Evolutionary conservation across 1,140 invertebrate species (phyloP).

Genomic region (Samia ricini): DNA sequence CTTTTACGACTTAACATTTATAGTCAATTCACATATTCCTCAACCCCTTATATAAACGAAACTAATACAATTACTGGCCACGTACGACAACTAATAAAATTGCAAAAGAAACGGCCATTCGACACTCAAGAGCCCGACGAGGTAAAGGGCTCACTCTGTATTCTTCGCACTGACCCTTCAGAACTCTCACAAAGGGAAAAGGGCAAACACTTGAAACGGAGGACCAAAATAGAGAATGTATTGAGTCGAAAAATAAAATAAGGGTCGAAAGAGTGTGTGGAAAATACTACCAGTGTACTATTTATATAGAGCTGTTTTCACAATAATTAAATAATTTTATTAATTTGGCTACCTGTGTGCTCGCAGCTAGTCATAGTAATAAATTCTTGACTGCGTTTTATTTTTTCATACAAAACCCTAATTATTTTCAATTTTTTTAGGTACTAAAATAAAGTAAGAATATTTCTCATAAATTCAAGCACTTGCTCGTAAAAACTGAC

Average conservation of each 20-base stretch:
- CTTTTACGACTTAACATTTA: background rate
- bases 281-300: conserved; percentile 35
- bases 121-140: conserved; percentile 46
- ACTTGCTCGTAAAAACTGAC: too few relatives aligned
- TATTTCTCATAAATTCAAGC: too few relatives aligned
- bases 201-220: conserved; percentile 59
- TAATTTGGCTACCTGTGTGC: too few relatives aligned
- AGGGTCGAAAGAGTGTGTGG: conserved; percentile 58
- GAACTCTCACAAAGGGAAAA: conserved; percentile 60
- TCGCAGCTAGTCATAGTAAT: too few relatives aligned
- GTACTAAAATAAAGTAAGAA: too few relatives aligned
- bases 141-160: conserved; percentile 63
- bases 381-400: too few relatives aligned
- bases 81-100: conserved; percentile 72
- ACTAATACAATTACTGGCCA: conserved; percentile 49
- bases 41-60: conserved; percentile 17
- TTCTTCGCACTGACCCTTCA: conserved; percentile 62
- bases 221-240: conserved; percentile 69
- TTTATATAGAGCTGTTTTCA: conserved; percentile 41
- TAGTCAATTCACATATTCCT: background rate
- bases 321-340: background rate
- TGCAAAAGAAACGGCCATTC: conserved; percentile 58
- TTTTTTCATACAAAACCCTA: too few relatives aligned
- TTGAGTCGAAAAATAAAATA: conserved; percentile 76
- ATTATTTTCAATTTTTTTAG: too few relatives aligned